Evolutionary conservation across 2,797 vertebrate genomes (phyloP).

Genomic region (Helostoma temminkii): DNA sequence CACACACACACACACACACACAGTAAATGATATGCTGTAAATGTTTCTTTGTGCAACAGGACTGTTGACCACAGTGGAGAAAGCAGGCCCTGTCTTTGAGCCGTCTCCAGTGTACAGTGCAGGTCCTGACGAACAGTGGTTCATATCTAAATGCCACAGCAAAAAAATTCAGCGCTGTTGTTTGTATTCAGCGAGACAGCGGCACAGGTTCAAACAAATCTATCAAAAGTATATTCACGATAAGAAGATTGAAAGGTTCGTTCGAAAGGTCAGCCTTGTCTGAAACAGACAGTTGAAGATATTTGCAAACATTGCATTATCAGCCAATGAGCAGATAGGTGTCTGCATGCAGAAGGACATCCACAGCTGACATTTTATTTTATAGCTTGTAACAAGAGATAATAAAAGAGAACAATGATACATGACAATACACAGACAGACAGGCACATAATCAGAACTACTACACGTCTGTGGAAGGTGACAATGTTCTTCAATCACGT

Average conservation of each 20-base stretch:
- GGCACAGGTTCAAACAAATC: slow-evolving; percentile 50
- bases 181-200: slow-evolving; percentile 31
- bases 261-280: slow-evolving; percentile 56
- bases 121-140: slow-evolving; percentile 30
- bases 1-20: too few relatives aligned
- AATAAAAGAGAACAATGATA: background rate
- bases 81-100: too few relatives aligned
- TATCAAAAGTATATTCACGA: slow-evolving; percentile 37
- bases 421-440: background rate
- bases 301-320: slow-evolving; percentile 45
- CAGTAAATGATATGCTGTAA: slow-evolving; percentile 6
- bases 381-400: slow-evolving; percentile 9
- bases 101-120: background rate
- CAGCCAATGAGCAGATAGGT: slow-evolving; percentile 1
- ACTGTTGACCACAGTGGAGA: too few relatives aligned
- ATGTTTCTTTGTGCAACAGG: slow-evolving; percentile 14
- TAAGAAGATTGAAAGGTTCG: slow-evolving; percentile 51
- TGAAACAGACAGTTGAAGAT: slow-evolving; percentile 29
- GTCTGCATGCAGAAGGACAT: slow-evolving; percentile 6
- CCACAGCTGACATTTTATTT: background rate
- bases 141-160: slow-evolving; percentile 44
- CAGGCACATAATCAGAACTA: background rate
- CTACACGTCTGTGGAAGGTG: background rate
- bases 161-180: slow-evolving; percentile 30
- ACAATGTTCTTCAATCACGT: background rate